A percentile compares a stretch with the other conserved stretches of the same genome.
phyloP scores from a whole-genome alignment of 2,888 invertebrate genomes.

The Protula sp. region DNA sequence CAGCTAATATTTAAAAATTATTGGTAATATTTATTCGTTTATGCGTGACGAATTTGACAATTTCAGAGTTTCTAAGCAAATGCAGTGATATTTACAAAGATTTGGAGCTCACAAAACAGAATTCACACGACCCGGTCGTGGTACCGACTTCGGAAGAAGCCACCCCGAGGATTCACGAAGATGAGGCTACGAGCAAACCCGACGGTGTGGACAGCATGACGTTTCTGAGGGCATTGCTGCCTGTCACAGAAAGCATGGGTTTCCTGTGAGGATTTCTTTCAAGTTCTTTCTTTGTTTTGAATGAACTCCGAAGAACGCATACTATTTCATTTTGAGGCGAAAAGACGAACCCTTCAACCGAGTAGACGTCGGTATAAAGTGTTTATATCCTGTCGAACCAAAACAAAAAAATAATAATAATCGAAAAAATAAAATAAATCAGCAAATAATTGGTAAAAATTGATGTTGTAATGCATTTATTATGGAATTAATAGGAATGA shows the following conservation, averaged over 20 bases:
- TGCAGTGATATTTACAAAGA: slow-evolving; percentile 44
- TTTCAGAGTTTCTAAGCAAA: slow-evolving; percentile 45
- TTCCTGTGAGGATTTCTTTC: slow-evolving; percentile 30
- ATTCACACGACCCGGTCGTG: slow-evolving; percentile 45
- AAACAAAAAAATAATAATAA: too few relatives aligned
- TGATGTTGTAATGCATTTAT: too few relatives aligned
- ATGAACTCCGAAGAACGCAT: background rate
- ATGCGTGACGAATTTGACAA: too few relatives aligned
- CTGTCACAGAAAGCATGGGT: slow-evolving; percentile 37
- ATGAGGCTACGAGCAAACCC: slow-evolving; percentile 1
- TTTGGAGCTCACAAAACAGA: slow-evolving; percentile 33
- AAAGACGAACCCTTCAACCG: too few relatives aligned
- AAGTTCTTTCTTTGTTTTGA: background rate
- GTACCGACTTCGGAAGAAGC: slow-evolving; percentile 42
- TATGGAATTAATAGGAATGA: too few relatives aligned
- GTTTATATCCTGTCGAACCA: too few relatives aligned
- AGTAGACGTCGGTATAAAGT: too few relatives aligned
- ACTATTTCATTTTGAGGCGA: too few relatives aligned
- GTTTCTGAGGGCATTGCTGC: slow-evolving; percentile 42
- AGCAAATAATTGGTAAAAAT: too few relatives aligned
- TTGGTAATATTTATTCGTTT: too few relatives aligned
- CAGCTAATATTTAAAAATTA: too few relatives aligned
- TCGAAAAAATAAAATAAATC: too few relatives aligned
- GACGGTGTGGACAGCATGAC: slow-evolving; percentile 47
- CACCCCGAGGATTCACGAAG: background rate